Percentiles rank a stretch among this genome's conserved stretches.
phyloP scores from a whole-genome alignment of 2,888 invertebrate genomes.

The Lasioglossum vierecki region DNA sequence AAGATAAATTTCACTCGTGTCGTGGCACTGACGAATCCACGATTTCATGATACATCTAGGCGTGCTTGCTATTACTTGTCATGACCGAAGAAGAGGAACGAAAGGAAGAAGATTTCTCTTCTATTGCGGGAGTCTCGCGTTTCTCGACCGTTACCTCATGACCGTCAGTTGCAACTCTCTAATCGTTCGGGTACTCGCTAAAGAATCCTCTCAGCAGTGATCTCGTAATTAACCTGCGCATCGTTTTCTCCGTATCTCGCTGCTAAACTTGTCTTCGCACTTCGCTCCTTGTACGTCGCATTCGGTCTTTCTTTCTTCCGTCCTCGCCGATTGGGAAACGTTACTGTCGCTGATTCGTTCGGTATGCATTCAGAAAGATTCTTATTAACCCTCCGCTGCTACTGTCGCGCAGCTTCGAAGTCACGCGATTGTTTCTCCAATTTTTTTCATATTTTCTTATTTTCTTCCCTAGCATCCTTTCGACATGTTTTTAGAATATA shows the following conservation, averaged over 20 bases:
- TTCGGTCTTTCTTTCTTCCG: slow-evolving; percentile 7
- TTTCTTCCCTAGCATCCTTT: background rate
- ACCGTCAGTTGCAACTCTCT: slow-evolving; percentile 61
- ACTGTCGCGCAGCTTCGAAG: no score
- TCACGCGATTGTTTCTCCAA: no score
- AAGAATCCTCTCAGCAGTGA: slow-evolving; percentile 60
- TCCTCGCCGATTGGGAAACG: background rate
- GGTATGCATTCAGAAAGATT: background rate
- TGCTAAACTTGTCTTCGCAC: slow-evolving; percentile 14
- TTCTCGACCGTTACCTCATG: slow-evolving; percentile 61
- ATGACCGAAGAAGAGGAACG: slow-evolving; percentile 35
- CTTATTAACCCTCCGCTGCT: no score
- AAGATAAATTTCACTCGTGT: slow-evolving; percentile 37
- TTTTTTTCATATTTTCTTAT: background rate
- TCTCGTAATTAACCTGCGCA: slow-evolving; percentile 61
- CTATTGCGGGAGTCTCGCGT: slow-evolving; percentile 42
- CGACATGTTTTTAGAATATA: no score
- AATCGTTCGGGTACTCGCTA: slow-evolving; percentile 56
- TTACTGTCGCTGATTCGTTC: background rate
- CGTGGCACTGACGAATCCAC: slow-evolving; percentile 30
- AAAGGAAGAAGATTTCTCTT: slow-evolving; percentile 64
- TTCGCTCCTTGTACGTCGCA: slow-evolving; percentile 1
- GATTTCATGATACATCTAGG: slow-evolving; percentile 33
- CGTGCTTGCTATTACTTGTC: slow-evolving; percentile 40
- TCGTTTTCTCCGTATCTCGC: slow-evolving; percentile 43